Evolutionary conservation across 2,797 vertebrate species (phyloP).

Genomic region (Argyrosomus regius): DNA sequence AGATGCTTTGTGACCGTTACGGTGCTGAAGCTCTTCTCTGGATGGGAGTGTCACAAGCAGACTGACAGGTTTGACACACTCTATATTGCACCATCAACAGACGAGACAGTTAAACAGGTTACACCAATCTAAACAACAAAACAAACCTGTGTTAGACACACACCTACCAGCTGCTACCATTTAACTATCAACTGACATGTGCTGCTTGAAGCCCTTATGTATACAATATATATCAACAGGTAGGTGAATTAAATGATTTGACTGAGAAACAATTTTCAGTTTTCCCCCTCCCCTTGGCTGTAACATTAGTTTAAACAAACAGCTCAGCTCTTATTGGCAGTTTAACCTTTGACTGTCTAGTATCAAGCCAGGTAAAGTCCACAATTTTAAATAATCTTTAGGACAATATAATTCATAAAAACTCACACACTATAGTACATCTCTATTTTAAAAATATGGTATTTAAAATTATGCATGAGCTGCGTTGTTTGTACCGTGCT

Average conservation of each 20-base stretch:
- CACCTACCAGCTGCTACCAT: slow-evolving; percentile 32
- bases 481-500: not conserved
- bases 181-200: slow-evolving; percentile 8
- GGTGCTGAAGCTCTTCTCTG: slow-evolving; percentile 10
- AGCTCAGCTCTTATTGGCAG: not conserved
- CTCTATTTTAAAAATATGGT: not conserved
- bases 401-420: slow-evolving; percentile 1
- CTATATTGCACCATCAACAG: slow-evolving; percentile 2
- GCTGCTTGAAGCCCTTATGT: not conserved
- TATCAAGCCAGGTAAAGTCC: not conserved
- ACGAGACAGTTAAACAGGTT: slow-evolving; percentile 61
- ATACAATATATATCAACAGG: not conserved
- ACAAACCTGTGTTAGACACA: slow-evolving; percentile 3
- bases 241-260: not conserved
- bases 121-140: slow-evolving; percentile 37
- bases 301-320: slow-evolving; percentile 7
- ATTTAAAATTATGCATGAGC: not conserved
- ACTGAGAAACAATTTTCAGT: not conserved
- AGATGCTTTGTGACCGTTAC: slow-evolving; percentile 26
- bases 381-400: not conserved
- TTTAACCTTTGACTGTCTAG: not conserved
- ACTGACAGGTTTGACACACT: slow-evolving; percentile 63
- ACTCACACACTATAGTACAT: not conserved
- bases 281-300: no score
- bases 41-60: slow-evolving; percentile 26